These are phyloP conservation scores for Acanthisitta chloris DNA, from an alignment of 2,113 vertebrate genomes.

Conservation along the genomic window DNA sequence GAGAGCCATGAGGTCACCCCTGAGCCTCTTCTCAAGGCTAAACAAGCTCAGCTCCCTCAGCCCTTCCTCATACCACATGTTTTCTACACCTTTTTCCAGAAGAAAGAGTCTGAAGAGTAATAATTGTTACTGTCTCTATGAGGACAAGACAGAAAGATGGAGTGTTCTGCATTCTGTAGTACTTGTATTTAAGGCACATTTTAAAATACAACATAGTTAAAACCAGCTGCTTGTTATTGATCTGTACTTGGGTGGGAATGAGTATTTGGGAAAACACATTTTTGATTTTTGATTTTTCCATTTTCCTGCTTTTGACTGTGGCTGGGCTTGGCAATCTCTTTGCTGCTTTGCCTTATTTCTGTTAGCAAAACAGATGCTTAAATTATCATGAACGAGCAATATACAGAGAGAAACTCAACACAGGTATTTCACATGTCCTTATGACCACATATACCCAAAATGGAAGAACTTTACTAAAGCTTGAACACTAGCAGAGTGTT, in stretches of 20 bases:
- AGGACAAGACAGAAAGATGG: neutral
- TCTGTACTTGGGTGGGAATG: neutral
- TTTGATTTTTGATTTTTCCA: neutral
- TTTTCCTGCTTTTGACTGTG: neutral
- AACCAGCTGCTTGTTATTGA: neutral
- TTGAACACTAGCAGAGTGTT: neutral
- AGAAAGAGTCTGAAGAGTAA: neutral
- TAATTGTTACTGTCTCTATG: neutral
- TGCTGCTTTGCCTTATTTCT: neutral
- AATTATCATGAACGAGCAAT: neutral
- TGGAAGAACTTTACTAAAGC: neutral
- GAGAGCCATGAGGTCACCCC: too few relatives aligned
- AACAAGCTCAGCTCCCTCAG: too few relatives aligned
- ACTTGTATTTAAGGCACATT: neutral
- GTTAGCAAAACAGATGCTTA: neutral
- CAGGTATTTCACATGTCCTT: neutral
- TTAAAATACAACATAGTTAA: neutral
- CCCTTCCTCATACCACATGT: too few relatives aligned
- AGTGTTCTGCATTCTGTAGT: too few relatives aligned
- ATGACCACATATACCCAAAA: neutral
- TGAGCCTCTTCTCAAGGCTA: too few relatives aligned
- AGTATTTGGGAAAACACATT: neutral
- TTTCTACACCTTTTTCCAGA: too few relatives aligned
- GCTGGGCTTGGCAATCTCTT: neutral
- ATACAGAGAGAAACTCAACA: neutral